Evolutionary conservation across 1,140 invertebrate genomes (phyloP).

Genomic region (Micrasema minimum): DNA sequence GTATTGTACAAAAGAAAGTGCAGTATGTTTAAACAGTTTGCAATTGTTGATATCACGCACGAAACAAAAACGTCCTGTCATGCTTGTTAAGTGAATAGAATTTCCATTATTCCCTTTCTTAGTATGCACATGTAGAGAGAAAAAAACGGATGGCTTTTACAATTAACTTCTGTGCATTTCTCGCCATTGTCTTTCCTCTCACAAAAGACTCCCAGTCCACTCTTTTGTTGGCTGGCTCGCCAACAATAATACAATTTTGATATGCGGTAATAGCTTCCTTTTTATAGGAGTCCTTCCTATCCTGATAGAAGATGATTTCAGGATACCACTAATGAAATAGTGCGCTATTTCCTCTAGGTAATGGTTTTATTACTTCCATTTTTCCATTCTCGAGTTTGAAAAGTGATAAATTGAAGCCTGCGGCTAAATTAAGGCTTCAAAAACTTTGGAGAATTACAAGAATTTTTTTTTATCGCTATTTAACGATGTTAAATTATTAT

Average conservation of each 20-base stretch:
- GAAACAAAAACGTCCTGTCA: constrained; percentile 30
- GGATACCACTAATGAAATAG: constrained; percentile 1
- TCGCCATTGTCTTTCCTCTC: constrained; percentile 15
- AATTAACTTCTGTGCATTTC: constrained; percentile 33
- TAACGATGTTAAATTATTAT: too few species aligned
- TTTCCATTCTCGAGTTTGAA: neutral
- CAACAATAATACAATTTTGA: constrained; percentile 40
- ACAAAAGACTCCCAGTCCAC: constrained; percentile 30
- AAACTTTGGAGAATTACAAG: neutral
- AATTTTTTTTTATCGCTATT: too few species aligned
- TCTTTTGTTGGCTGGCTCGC: constrained; percentile 31
- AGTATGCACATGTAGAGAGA: constrained; percentile 28
- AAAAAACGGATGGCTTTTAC: constrained; percentile 31
- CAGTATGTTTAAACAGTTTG: constrained; percentile 18
- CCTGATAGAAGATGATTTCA: neutral
- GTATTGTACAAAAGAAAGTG: neutral
- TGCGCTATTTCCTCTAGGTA: constrained; percentile 4
- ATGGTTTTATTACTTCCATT: constrained; percentile 5
- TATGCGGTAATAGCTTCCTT: constrained; percentile 37
- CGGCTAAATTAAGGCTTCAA: neutral
- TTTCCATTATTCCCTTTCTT: constrained; percentile 28
- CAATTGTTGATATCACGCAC: constrained; percentile 14
- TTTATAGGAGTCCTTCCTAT: neutral
- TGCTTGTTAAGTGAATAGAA: constrained; percentile 27
- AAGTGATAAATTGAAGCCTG: neutral